Base-by-base conservation (phyloP, 2,888 invertebrate species). In the Athalia cordata region DNA sequence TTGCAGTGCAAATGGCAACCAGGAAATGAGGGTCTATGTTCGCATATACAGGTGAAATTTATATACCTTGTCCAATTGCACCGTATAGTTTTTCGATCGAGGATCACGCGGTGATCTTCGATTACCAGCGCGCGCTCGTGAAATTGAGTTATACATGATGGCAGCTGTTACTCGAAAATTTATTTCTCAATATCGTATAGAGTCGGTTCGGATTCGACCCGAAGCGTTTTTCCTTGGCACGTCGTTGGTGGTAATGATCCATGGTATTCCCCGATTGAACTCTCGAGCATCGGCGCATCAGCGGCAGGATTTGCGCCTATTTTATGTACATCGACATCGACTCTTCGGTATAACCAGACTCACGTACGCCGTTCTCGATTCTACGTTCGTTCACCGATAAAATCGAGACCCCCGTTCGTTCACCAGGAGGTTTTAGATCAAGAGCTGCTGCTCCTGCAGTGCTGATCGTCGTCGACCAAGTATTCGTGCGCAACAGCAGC, bases 201-300 rank as follows among this genome's bases (percentile, higher is more conserved):
- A 29, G 29, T 29, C 29, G 1, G 29, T 29, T 29, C 29, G 9
- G 55, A 5, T 9, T n/a, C 55, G 55, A 9, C 11, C n/a, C 11
- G 55, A 9, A 9, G 55, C 72, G 72, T 72, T 72, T 72, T 72
- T 72, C 57, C 72, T 59, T 72, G 11, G 72, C 72, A 72, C 72
- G 72, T 72, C 72, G 72, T 59, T 59, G 72, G 72, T 57, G 72
- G 72, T 72, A 72, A 57, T 72, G 72, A 72, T 72, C 72, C 59
- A 59, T 72, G 57, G 72, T 68, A 29, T 29, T 29, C 29, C 29
- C 29, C 2, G n/a, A n/a, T 29, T 2, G 29, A 29, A 29, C 29
- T 29, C 29, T 29, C 2, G 29, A 0, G 29, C 29, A 29, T 29
- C 29, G 2, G 29, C 29, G 29, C 29, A 29, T 29, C 29, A 29